phyloP scores from a whole-genome alignment of 2,797 vertebrate genomes.

The Eospalax fontanierii region DNA sequence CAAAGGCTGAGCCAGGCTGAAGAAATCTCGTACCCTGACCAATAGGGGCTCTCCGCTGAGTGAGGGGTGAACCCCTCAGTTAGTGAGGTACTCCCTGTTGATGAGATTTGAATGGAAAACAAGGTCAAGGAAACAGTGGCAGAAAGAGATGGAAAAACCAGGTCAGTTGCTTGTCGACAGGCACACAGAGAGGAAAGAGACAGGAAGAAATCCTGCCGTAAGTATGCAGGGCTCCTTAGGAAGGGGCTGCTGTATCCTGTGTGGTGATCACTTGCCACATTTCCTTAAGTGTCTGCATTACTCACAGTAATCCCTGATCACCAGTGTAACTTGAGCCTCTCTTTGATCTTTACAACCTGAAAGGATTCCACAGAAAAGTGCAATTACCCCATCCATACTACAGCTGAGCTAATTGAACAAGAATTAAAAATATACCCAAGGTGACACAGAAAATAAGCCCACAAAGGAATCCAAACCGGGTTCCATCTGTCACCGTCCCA shows the following conservation, averaged over 20 bases:
- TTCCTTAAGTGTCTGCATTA: slow-evolving; percentile 50
- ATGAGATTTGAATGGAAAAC: slow-evolving; percentile 3
- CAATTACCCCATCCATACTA: slow-evolving; percentile 69
- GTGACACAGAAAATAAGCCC: slow-evolving; percentile 68
- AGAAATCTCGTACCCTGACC: not conserved
- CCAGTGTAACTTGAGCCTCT: slow-evolving; percentile 66
- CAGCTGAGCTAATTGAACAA: slow-evolving; percentile 75
- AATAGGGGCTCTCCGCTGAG: not conserved
- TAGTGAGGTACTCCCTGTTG: not conserved
- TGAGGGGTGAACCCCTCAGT: not conserved
- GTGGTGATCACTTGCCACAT: slow-evolving; percentile 38
- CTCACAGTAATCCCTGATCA: slow-evolving; percentile 50
- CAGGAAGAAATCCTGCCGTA: slow-evolving; percentile 48
- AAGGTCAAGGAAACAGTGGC: not conserved
- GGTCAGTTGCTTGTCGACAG: not conserved
- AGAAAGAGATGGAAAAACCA: slow-evolving; percentile 7
- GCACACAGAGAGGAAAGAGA: not conserved
- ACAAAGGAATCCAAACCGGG: slow-evolving; percentile 58
- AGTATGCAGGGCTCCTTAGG: not conserved
- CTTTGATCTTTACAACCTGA: slow-evolving; percentile 83
- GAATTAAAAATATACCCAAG: slow-evolving; percentile 75
- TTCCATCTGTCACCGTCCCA: slow-evolving; percentile 16
- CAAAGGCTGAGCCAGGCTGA: not conserved
- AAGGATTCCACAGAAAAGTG: slow-evolving; percentile 67
- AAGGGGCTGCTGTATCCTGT: slow-evolving; percentile 39